phyloP scores from a whole-genome alignment of 2,113 vertebrate species.

The Garra rufa region DNA sequence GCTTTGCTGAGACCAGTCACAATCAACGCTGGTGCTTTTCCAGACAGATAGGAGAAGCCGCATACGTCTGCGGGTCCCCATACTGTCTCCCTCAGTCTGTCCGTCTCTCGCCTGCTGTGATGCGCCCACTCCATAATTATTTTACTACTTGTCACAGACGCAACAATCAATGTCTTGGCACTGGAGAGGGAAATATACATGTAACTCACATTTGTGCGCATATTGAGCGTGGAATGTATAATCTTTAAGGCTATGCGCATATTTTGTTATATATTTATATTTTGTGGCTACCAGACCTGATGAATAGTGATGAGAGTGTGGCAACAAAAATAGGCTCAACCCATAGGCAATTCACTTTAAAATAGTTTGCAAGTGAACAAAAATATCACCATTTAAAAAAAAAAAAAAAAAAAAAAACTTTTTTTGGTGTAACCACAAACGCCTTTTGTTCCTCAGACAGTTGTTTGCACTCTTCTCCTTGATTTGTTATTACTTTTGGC shows the following conservation, averaged over 20 bases:
- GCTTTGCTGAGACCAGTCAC: not conserved
- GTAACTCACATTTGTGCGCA: not conserved
- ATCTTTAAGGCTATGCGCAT: not conserved
- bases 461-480: too few relatives aligned
- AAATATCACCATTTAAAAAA: not conserved
- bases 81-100: not conserved
- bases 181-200: constrained; percentile 14
- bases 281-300: not conserved
- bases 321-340: not conserved
- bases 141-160: not conserved
- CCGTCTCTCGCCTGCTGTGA: constrained; percentile 14
- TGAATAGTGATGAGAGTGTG: not conserved
- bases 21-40: constrained; percentile 20
- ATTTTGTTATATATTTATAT: not conserved
- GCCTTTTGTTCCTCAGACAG: too few relatives aligned
- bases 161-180: constrained; percentile 29
- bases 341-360: not conserved
- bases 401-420: too few relatives aligned
- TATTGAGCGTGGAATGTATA: not conserved
- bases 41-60: constrained; percentile 37
- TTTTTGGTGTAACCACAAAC: too few relatives aligned
- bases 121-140: not conserved
- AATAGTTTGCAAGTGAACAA: not conserved
- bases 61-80: constrained; percentile 15
- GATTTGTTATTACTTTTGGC: too few relatives aligned